Evolutionary conservation across 2,797 vertebrate genomes (phyloP).

Genomic region (Lepus oiostolus): DNA sequence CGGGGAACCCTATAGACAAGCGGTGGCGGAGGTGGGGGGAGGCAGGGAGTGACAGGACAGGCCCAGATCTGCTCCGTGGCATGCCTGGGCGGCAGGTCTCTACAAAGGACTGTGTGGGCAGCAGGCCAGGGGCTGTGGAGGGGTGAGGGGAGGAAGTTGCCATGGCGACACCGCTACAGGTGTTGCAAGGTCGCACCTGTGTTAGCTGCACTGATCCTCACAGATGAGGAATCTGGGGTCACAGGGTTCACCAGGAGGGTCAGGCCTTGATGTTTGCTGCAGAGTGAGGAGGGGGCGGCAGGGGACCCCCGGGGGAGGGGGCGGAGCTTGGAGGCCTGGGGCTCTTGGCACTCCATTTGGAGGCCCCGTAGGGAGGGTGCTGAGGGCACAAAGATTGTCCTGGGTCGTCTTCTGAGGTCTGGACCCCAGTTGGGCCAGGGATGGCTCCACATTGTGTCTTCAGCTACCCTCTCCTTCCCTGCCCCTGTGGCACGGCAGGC

Average conservation of each 20-base stretch:
- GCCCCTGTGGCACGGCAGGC: not conserved
- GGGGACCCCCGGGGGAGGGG: not conserved
- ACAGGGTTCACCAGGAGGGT: not conserved
- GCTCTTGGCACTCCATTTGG: not conserved
- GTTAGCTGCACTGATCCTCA: not conserved
- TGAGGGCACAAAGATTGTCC: not conserved
- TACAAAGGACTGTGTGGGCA: not conserved
- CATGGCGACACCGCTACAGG: too few species aligned
- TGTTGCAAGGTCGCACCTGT: too few species aligned
- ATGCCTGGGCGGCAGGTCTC: not conserved
- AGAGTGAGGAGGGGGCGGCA: not conserved
- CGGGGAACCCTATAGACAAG: not conserved
- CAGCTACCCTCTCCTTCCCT: not conserved
- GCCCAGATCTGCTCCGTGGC: rapidly evolving
- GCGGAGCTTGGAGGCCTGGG: not conserved
- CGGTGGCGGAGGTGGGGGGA: too few species aligned
- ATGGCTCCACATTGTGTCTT: not conserved
- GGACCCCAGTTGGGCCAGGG: not conserved
- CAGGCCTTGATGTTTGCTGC: not conserved
- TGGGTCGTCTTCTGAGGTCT: not conserved
- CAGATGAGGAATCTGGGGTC: not conserved
- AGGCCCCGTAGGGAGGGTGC: not conserved
- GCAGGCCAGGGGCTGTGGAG: too few species aligned
- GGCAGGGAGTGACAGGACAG: too few species aligned
- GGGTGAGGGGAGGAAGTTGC: rapidly evolving